These are phyloP conservation scores for Asbolus verrucosus DNA, from an alignment of 1,140 invertebrate species.

Conservation along the genomic window DNA sequence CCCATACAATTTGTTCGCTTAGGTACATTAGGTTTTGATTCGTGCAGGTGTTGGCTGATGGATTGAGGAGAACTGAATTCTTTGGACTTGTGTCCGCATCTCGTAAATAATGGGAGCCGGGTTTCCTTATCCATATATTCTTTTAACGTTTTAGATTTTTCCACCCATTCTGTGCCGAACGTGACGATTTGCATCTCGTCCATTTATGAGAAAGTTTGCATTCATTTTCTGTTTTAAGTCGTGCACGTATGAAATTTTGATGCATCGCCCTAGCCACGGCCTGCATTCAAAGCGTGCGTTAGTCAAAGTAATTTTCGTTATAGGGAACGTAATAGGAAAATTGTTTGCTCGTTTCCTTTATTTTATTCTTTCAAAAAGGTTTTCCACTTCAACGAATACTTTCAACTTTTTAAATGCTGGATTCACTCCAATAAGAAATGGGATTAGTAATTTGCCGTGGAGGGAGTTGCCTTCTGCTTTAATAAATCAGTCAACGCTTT, in stretches of 20 bases:
- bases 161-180: slow-evolving; percentile 19
- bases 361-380: slow-evolving; percentile 11
- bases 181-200: slow-evolving; percentile 27
- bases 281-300: slow-evolving; percentile 21
- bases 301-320: slow-evolving; percentile 10
- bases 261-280: slow-evolving; percentile 8
- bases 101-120: slow-evolving; percentile 1
- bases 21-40: neutral
- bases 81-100: neutral
- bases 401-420: slow-evolving; percentile 20
- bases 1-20: neutral
- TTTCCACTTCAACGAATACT: slow-evolving; percentile 11
- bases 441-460: slow-evolving; percentile 2
- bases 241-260: slow-evolving; percentile 34
- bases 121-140: slow-evolving; percentile 21
- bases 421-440: neutral
- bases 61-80: neutral
- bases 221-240: slow-evolving; percentile 17
- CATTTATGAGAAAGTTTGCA: slow-evolving; percentile 29
- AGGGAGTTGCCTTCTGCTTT: too few species aligned
- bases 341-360: slow-evolving; percentile 12
- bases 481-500: too few species aligned
- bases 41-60: slow-evolving; percentile 14
- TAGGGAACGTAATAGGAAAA: neutral
- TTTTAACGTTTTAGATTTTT: slow-evolving; percentile 30